Conservation (phyloP, 2,888 invertebrate genomes). For the Teleogryllus oceanicus region DNA sequence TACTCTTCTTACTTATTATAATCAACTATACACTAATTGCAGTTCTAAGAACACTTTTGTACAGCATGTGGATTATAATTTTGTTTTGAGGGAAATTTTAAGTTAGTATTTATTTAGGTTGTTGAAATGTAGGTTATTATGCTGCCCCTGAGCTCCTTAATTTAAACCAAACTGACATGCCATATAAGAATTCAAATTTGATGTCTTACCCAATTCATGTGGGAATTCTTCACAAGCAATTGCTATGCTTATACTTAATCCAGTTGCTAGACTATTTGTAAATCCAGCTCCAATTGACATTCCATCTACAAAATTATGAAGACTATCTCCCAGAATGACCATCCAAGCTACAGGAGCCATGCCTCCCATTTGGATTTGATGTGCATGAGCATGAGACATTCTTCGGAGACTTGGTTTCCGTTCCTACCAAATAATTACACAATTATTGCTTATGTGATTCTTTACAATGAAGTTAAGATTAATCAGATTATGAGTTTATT, state of each 20-base stretch:
- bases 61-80: too few relatives aligned
- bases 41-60: too few relatives aligned
- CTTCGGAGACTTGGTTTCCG: background rate
- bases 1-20: too few relatives aligned
- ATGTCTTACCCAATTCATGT: conserved; percentile 55
- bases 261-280: conserved; percentile 52
- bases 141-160: too few relatives aligned
- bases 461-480: too few relatives aligned
- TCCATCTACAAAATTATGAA: conserved; percentile 62
- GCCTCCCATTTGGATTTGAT: background rate
- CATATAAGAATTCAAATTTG: background rate
- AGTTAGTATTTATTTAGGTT: background rate
- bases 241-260: conserved; percentile 56
- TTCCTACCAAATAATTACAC: background rate
- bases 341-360: conserved; percentile 58
- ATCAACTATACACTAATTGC: too few relatives aligned
- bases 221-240: conserved; percentile 61
- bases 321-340: conserved; percentile 58
- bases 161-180: too few relatives aligned
- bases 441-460: too few relatives aligned
- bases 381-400: background rate
- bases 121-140: too few relatives aligned
- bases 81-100: background rate
- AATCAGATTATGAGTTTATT: too few relatives aligned
- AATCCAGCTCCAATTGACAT: conserved; percentile 59